phyloP scores from a whole-genome alignment of 2,113 vertebrate species.

The Mandrillus leucophaeus region DNA sequence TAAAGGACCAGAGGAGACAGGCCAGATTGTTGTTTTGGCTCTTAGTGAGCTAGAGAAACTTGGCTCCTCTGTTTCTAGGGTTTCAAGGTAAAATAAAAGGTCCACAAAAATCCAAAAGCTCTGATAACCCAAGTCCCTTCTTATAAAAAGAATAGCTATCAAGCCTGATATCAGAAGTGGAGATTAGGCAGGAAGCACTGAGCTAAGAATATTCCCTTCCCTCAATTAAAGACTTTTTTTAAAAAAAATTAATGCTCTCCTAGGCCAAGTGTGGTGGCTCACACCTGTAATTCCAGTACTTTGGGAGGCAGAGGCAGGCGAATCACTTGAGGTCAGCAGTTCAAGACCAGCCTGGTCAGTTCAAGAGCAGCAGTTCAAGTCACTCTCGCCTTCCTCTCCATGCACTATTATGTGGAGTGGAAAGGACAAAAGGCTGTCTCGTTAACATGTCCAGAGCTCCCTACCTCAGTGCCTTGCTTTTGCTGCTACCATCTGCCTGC shows the following conservation, averaged over 20 bases:
- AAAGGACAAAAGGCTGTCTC: not conserved
- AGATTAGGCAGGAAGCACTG: not conserved
- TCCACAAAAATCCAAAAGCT: not conserved
- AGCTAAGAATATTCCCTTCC: not conserved
- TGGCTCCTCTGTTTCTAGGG: not conserved
- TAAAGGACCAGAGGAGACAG: not conserved
- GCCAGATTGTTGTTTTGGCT: not conserved
- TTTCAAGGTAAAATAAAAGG: not conserved
- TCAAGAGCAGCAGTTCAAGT: not conserved
- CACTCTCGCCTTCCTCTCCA: not conserved
- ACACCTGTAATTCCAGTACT: too few relatives aligned
- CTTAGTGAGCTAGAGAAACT: not conserved
- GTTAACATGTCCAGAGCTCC: not conserved
- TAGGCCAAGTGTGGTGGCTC: too few relatives aligned
- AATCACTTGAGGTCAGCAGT: too few relatives aligned
- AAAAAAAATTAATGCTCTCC: not conserved
- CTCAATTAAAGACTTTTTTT: too few relatives aligned
- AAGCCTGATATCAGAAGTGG: not conserved
- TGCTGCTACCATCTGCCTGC: not conserved
- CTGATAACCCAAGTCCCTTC: not conserved
- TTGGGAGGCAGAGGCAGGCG: too few relatives aligned
- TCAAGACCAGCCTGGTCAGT: too few relatives aligned
- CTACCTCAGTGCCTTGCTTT: not conserved
- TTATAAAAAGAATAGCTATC: not conserved
- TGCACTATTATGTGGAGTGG: not conserved